These are phyloP conservation scores for Bombus fervidus DNA, from an alignment of 1,140 invertebrate species.

Conservation along the genomic window DNA sequence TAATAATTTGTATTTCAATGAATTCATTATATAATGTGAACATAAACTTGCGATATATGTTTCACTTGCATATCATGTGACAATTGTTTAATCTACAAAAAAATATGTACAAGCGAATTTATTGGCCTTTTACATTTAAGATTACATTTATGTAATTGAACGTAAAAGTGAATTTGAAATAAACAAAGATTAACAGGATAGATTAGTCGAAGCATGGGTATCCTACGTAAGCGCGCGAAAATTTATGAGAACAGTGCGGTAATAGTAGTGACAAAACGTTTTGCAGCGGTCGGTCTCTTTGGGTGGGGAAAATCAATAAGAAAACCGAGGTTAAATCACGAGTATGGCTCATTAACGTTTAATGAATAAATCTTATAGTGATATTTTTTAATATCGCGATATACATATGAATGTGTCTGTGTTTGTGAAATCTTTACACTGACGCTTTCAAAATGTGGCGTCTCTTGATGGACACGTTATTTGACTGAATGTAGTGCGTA, in stretches of 20 bases:
- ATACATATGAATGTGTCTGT: neutral
- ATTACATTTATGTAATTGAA: neutral
- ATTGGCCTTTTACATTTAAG: neutral
- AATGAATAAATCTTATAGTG: slow-evolving; percentile 9
- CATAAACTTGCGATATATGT: neutral
- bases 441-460: slow-evolving; percentile 13
- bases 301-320: slow-evolving; percentile 76
- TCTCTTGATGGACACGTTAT: slow-evolving; percentile 2
- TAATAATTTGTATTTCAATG: neutral
- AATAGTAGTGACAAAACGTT: slow-evolving; percentile 25
- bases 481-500: neutral
- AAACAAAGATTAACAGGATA: neutral
- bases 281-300: slow-evolving; percentile 32
- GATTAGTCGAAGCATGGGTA: neutral
- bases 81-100: neutral
- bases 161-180: neutral
- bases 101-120: no score
- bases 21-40: neutral
- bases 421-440: slow-evolving; percentile 7
- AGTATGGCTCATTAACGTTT: slow-evolving; percentile 45
- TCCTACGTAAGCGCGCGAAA: slow-evolving; percentile 15
- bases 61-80: neutral
- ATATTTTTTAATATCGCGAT: slow-evolving; percentile 22
- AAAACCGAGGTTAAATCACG: slow-evolving; percentile 66
- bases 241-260: slow-evolving; percentile 20